Percentiles rank a stretch among this genome's conserved stretches.
These are phyloP conservation scores for Porites divaricata DNA, from an alignment of 92 coral and sea anemone genomes.

Conservation along the genomic window DNA sequence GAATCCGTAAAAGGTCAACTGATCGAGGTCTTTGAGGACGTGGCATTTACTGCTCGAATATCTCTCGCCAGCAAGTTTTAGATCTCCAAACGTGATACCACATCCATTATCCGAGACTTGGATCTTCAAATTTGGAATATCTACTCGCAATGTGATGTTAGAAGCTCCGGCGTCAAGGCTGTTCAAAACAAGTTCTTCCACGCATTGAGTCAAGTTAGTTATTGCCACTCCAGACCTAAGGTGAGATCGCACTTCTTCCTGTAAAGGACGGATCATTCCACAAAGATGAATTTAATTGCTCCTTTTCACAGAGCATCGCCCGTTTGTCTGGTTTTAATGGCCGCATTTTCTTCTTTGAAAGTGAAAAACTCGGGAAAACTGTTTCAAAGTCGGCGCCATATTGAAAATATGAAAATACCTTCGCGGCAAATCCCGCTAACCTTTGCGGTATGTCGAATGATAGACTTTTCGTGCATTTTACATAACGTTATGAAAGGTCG, in stretches of 20 bases:
- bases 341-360: neutral
- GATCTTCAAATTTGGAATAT: constrained; percentile 77
- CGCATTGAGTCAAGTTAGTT: constrained; percentile 87
- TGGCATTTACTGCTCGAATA: constrained; percentile 94
- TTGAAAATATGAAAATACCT: constrained; percentile 30
- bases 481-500: constrained; percentile 18
- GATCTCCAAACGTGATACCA: constrained; percentile 76
- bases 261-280: constrained; percentile 86
- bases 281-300: neutral
- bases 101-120: constrained; percentile 91
- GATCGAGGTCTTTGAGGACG: constrained; percentile 71
- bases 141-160: constrained; percentile 82
- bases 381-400: constrained; percentile 15
- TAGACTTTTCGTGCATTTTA: neutral
- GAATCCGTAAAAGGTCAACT: constrained; percentile 78
- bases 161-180: constrained; percentile 93
- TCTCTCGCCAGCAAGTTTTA: constrained; percentile 78
- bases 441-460: neutral
- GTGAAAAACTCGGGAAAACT: neutral
- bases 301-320: neutral
- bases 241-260: constrained; percentile 77
- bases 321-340: neutral
- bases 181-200: constrained; percentile 94
- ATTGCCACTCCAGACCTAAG: constrained; percentile 94
- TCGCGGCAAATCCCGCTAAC: neutral